Base-by-base conservation (phyloP, 2,888 invertebrate genomes). In the Anticlea derivata region DNA sequence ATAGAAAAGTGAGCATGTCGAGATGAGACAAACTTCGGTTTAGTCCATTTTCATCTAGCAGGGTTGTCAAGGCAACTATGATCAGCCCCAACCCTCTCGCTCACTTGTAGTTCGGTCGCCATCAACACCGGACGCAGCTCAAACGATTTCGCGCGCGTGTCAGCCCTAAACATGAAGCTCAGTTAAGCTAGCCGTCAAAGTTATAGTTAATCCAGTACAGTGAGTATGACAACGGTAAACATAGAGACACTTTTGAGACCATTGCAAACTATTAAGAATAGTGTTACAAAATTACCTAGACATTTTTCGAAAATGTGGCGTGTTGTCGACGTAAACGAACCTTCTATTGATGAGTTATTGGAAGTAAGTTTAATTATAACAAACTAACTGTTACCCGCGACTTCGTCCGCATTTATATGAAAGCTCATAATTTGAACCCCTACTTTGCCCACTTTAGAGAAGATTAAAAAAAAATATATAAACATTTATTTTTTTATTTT, bases 301-400 rank as follows among this genome's bases (percentile, higher is more conserved):
- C 82, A 84, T 55, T 83, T 83, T 79, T 83, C 86, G 0, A 86
- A 83, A 60, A 80, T 86, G 73, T 63, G 83, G 34, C 80, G 86
- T 3, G 64, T 80, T 2, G 68, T 72, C 0, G 76, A 70, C 38
- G 56, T 73, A 11, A 74, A 66, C 43, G 81, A 80, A 56, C 60
- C 68, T 5, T 68, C 78, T 0, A 56, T 69, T 51, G 85, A 83
- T 41, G 85, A 85, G 55, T 70, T 86, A 43, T 66, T 86, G 8
- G 68, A 81, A 65, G 86, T 86, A 73, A 78, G 80, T 74, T 34
- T 11, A 6, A 23, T 7, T n/a, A 30, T 17, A 40, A 29, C n/a
- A 33, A 38, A 31, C 13, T n/a, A n/a, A n/a, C n/a, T n/a, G n/a
- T n/a, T n/a, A n/a, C n/a, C n/a, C n/a, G n/a, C n/a, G n/a, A n/a